Percentiles rank a stretch among this genome's conserved stretches.
Evolutionary conservation across 1,140 invertebrate species (phyloP).

Genomic region (Proctacanthus coquilletti): DNA sequence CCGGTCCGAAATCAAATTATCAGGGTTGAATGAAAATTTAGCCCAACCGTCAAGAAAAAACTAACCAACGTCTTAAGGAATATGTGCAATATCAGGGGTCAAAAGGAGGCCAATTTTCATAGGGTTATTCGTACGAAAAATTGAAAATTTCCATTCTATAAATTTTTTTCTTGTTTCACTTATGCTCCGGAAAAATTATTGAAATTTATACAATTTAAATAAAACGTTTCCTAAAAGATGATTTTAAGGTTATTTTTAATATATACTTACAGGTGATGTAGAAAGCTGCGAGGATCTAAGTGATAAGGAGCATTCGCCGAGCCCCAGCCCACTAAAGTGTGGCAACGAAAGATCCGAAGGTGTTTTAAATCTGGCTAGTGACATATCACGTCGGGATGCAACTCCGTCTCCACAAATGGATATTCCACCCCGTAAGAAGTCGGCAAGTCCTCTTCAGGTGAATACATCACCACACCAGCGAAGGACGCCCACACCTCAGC

Average conservation of each 20-base stretch:
- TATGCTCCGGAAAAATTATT: no score
- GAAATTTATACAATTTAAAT: no score
- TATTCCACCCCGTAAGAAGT: background rate
- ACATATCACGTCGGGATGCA: constrained; percentile 2
- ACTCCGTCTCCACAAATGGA: background rate
- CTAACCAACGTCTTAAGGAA: no score
- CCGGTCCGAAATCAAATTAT: constrained; percentile 3
- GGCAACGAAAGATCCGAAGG: constrained; percentile 2
- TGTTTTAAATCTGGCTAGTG: background rate
- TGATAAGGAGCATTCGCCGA: constrained; percentile 4
- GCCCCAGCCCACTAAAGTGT: constrained; percentile 12
- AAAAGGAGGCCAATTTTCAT: no score
- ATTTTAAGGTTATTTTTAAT: no score
- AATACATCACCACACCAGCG: background rate
- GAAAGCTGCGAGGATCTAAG: constrained; percentile 18
- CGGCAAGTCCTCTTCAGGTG: no score
- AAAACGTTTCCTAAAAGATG: no score
- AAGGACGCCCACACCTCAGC: background rate
- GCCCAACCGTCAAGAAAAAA: background rate
- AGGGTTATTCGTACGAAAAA: no score
- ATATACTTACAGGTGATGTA: constrained; percentile 16
- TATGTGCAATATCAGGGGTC: no score
- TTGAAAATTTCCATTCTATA: no score
- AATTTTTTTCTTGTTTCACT: no score
- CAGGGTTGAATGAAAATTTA: constrained; percentile 2